Percentiles rank a stretch among this genome's conserved stretches.
These are phyloP conservation scores for Petrocephalus sullivani DNA, from an alignment of 2,797 vertebrate species.

Conservation along the genomic window DNA sequence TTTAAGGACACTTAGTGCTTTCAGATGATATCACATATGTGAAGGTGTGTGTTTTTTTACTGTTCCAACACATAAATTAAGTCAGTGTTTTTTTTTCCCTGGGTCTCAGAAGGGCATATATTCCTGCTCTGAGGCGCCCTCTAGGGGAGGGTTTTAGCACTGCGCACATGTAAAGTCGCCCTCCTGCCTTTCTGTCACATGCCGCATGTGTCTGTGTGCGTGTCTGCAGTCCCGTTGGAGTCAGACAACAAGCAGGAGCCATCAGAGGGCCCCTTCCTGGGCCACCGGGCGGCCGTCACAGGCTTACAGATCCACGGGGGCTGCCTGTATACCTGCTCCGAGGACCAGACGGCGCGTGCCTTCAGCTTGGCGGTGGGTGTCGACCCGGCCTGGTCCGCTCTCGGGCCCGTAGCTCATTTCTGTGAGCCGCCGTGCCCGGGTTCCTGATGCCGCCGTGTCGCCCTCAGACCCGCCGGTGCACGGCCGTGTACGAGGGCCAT, in stretches of 20 bases:
- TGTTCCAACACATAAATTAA: not conserved
- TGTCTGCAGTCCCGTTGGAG: constrained; percentile 67
- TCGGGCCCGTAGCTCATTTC: not conserved
- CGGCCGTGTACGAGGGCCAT: constrained; percentile 84
- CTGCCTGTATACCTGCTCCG: constrained; percentile 88
- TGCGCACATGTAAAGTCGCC: not conserved
- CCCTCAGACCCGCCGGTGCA: constrained; percentile 77
- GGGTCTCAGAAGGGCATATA: not conserved
- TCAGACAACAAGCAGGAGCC: constrained; percentile 78
- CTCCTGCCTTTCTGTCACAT: not conserved
- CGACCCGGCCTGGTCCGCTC: not conserved
- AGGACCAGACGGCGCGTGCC: constrained; percentile 83
- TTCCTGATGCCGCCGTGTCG: not conserved
- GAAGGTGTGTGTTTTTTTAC: not conserved
- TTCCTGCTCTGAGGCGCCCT: no score
- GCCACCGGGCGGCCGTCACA: constrained; percentile 87
- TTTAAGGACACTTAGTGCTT: not conserved
- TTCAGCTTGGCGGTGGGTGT: constrained; percentile 82
- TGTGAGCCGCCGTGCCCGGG: not conserved
- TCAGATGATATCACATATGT: not conserved
- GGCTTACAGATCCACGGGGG: constrained; percentile 86
- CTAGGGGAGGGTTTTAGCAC: not conserved
- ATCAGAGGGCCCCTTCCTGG: constrained; percentile 80
- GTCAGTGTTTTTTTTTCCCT: not conserved
- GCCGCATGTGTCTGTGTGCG: not conserved